Evolutionary conservation across 1,140 invertebrate species (phyloP), one percentile per base, ranked within the genome.

Genomic region (Drosophila varians): DNA sequence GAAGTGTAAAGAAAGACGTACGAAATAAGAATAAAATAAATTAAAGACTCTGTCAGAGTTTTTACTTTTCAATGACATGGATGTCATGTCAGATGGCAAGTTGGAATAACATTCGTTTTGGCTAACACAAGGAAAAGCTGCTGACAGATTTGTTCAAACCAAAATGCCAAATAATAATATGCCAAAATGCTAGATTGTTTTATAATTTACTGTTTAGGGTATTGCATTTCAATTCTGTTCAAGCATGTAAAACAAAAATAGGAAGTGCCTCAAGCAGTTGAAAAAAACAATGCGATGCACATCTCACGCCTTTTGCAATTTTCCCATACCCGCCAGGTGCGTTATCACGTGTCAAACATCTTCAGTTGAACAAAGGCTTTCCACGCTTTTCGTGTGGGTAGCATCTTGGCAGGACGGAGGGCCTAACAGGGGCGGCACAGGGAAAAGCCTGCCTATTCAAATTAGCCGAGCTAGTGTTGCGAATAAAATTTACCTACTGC

Each of bases 81-180:
- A 75, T 80, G 82, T 87, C 82, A 87, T 88, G 84, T 88, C 78
- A 77, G 78, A 77, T 77, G 75, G 57, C 74, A 78, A 68, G 57
- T 46, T 31, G 47, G 34, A 43, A 55, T 61, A 77, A 73, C 54
- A 77, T 48, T 57, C 69, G 48, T 34, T 49, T n/a, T 43, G 47
- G 46, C 43, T 52, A 46, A 48, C 45, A 43, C 64, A 51, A 64
- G 54, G 25, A 82, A 49, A 60, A 58, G 68, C 18, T 6, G 68
- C 54, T 74, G 77, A 82, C 78, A 82, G 26, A 56, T 56, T 48
- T 36, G 26, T 36, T 62, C n/a, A 8, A 23, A 40, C 19, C 14
- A 5, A 9, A 16, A 11, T 8, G 0, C 26, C 6, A 9, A 28
- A 4, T 23, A 23, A 51, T 28, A 25, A 31, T 42, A 42, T 43